Percentiles rank a stretch among this genome's conserved stretches.
phyloP scores from a whole-genome alignment of 2,113 vertebrate species.

The Apteryx owenii region DNA sequence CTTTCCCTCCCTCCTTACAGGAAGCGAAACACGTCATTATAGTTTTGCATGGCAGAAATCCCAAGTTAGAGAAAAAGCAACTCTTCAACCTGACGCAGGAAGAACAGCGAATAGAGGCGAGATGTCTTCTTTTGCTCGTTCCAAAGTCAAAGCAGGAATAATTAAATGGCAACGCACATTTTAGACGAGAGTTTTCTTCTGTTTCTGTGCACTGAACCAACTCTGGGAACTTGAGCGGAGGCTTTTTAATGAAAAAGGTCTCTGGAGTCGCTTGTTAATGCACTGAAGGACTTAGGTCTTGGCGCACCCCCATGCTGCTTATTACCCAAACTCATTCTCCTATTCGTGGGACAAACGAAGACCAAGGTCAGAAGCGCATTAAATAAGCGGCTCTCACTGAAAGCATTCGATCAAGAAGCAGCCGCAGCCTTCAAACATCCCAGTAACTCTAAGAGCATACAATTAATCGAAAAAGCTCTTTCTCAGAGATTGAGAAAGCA shows the following conservation, averaged over 20 bases:
- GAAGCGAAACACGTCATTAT: not conserved
- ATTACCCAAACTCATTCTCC: not conserved
- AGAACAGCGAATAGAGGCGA: not conserved
- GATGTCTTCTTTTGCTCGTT: not conserved
- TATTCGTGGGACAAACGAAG: not conserved
- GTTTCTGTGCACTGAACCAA: not conserved
- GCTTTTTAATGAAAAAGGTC: not conserved
- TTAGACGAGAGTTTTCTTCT: not conserved
- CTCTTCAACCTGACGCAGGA: not conserved
- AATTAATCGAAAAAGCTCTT: not conserved
- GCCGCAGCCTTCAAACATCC: not conserved
- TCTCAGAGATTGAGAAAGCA: not conserved
- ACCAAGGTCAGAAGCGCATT: not conserved
- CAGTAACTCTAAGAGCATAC: fast-evolving
- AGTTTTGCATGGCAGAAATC: fast-evolving
- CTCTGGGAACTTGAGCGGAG: not conserved
- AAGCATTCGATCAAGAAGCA: not conserved
- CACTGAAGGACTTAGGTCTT: not conserved
- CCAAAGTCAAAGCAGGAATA: not conserved
- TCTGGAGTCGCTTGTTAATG: not conserved
- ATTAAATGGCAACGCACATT: too few relatives aligned
- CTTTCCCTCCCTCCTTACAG: fast-evolving
- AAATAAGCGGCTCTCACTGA: not conserved
- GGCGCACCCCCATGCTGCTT: fast-evolving
- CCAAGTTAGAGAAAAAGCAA: not conserved